Conservation (phyloP, 1,140 invertebrate species). For the Andricus grossulariae region DNA sequence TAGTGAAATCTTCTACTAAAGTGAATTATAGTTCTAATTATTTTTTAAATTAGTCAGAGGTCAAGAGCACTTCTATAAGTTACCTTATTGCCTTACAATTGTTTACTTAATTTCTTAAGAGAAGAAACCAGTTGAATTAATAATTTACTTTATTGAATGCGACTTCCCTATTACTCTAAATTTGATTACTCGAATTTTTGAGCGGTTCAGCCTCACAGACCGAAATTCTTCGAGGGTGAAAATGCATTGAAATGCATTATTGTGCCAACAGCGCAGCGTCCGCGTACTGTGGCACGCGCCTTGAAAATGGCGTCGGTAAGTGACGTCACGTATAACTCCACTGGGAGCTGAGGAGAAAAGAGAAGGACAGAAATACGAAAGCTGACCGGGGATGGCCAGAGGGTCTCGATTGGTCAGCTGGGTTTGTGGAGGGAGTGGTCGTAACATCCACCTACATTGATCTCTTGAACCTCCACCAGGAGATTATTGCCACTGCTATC, state of each 20-base stretch:
- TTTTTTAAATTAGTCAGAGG: too few relatives aligned
- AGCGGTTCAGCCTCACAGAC: background rate
- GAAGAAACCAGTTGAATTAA: too few relatives aligned
- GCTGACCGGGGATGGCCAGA: constrained; percentile 68
- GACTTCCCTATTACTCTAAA: background rate
- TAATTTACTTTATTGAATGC: too few relatives aligned
- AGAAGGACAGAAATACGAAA: constrained; percentile 58
- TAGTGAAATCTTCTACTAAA: too few relatives aligned
- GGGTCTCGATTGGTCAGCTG: constrained; percentile 70
- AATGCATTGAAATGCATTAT: background rate
- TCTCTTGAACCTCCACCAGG: constrained; percentile 62
- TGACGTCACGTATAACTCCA: constrained; percentile 67
- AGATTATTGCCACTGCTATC: constrained; percentile 30
- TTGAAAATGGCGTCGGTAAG: constrained; percentile 71
- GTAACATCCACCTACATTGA: constrained; percentile 69
- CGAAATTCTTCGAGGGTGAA: constrained; percentile 3
- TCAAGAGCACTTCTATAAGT: too few relatives aligned
- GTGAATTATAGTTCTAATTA: too few relatives aligned
- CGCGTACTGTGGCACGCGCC: constrained; percentile 67
- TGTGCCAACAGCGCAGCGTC: constrained; percentile 16
- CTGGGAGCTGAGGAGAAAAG: constrained; percentile 57
- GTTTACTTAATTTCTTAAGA: too few relatives aligned
- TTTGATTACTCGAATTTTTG: background rate
- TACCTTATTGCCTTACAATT: too few relatives aligned
- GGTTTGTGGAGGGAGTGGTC: constrained; percentile 71